phyloP scores from a whole-genome alignment of 2,113 vertebrate genomes.

The Smithornis capensis region DNA sequence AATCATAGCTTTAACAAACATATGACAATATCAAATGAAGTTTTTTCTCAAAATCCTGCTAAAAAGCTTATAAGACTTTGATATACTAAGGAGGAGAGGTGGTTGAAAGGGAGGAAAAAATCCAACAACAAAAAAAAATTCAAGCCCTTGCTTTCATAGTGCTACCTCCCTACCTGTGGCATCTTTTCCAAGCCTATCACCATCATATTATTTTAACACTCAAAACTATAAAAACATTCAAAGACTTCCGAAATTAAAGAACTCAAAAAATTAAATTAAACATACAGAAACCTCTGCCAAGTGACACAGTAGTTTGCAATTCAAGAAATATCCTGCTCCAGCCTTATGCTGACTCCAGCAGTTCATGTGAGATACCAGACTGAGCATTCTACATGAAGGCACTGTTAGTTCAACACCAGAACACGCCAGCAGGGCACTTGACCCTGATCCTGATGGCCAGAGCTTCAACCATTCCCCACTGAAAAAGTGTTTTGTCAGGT shows the following conservation, averaged over 20 bases:
- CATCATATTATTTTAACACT: not conserved
- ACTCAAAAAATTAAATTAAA: not conserved
- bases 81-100: not conserved
- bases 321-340: not conserved
- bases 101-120: not conserved
- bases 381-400: not conserved
- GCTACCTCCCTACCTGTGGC: not conserved
- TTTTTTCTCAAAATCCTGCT: not conserved
- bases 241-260: not conserved
- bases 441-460: not conserved
- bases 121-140: not conserved
- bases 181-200: not conserved
- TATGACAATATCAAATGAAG: not conserved
- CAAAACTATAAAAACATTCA: not conserved
- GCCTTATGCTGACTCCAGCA: not conserved
- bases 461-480: not conserved
- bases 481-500: not conserved
- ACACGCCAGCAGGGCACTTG: not conserved
- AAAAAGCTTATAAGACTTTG: not conserved
- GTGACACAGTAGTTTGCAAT: not conserved
- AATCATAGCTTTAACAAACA: not conserved
- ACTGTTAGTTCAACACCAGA: not conserved
- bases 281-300: not conserved
- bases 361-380: not conserved
- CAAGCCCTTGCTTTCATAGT: not conserved